A percentile compares a stretch with the other conserved stretches of the same genome.
phyloP scores from a whole-genome alignment of 2,797 vertebrate species.

The Parambassis ranga region DNA sequence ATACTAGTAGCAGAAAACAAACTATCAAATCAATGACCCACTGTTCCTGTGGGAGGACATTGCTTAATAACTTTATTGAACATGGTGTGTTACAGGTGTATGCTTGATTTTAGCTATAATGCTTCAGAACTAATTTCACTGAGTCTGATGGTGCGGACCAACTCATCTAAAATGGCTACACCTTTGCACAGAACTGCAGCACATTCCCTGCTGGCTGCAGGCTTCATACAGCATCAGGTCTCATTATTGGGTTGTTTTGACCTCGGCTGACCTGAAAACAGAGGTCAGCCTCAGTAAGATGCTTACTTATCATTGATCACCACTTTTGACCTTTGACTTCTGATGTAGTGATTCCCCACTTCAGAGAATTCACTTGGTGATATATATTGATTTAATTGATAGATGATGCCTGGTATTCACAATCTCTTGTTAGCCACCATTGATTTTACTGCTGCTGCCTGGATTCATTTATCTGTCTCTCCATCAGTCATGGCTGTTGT shows the following conservation, averaged over 20 bases:
- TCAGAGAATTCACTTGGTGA: background rate
- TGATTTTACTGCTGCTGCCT: background rate
- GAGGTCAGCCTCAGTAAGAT: constrained; percentile 14
- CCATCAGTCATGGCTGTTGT: constrained; percentile 76
- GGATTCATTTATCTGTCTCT: constrained; percentile 4
- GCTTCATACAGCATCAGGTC: background rate
- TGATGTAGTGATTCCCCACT: background rate
- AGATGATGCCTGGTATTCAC: background rate
- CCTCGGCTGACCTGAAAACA: background rate
- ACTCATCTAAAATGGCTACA: background rate
- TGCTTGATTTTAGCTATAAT: too few species aligned
- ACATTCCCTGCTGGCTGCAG: background rate
- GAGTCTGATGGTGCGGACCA: background rate
- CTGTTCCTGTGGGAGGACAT: too few species aligned
- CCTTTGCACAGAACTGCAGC: background rate
- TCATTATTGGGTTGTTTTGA: background rate
- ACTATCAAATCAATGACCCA: too few species aligned
- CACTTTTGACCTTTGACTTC: constrained; percentile 3
- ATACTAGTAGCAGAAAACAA: too few species aligned
- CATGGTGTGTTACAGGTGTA: too few species aligned
- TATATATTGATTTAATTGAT: background rate
- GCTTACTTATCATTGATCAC: background rate
- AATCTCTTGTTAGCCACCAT: background rate
- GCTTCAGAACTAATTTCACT: too few species aligned
- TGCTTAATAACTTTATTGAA: too few species aligned